These are phyloP conservation scores for Atherinosoma microstoma DNA, from an alignment of 2,797 vertebrate species.

Conservation along the genomic window DNA sequence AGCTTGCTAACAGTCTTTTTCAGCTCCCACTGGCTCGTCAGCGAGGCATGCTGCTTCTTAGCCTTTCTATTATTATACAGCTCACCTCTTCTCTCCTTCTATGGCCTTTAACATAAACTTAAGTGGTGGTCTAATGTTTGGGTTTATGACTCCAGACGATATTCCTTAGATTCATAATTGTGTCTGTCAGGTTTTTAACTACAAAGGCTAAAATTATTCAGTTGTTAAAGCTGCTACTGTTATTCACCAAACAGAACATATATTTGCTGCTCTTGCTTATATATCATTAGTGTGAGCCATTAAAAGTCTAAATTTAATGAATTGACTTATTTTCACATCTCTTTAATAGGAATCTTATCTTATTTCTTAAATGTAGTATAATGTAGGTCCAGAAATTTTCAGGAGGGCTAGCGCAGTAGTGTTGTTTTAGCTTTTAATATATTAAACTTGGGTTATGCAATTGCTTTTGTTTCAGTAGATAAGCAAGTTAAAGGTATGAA, in stretches of 20 bases:
- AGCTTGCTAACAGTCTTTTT: slow-evolving; percentile 31
- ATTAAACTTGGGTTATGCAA: not conserved
- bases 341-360: not conserved
- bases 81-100: slow-evolving; percentile 52
- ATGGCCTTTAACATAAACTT: slow-evolving; percentile 33
- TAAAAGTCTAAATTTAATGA: not conserved
- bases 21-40: slow-evolving; percentile 20
- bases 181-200: not conserved
- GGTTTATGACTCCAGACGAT: not conserved
- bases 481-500: not conserved
- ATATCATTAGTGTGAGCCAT: not conserved
- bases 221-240: not conserved
- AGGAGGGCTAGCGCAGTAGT: too few species aligned
- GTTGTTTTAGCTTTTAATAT: not conserved
- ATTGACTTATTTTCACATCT: not conserved
- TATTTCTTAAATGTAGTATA: too few species aligned
- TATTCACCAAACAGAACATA: not conserved
- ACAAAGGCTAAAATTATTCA: too few species aligned
- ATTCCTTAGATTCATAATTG: not conserved
- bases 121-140: not conserved
- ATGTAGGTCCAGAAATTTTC: not conserved
- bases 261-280: not conserved
- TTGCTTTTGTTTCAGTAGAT: not conserved
- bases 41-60: slow-evolving; percentile 42
- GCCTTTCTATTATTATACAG: slow-evolving; percentile 66